These are phyloP conservation scores for Acanthopleura granulata DNA, from an alignment of 2,888 invertebrate genomes.

Conservation along the genomic window DNA sequence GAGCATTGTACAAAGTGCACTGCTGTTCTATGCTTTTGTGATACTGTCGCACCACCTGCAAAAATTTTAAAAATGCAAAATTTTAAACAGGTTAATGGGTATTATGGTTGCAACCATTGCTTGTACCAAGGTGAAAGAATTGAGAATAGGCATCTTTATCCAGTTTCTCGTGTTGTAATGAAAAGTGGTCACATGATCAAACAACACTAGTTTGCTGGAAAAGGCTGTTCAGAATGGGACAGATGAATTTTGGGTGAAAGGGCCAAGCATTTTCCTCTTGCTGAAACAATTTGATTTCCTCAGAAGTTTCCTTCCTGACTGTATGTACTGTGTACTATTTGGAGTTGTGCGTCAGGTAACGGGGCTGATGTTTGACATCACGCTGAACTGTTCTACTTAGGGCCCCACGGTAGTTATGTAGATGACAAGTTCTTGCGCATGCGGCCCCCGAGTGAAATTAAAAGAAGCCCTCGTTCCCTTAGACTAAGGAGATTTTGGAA, in stretches of 20 bases:
- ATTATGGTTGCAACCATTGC: slow-evolving; percentile 3
- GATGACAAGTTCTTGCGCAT: background rate
- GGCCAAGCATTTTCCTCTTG: slow-evolving; percentile 6
- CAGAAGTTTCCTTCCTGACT: background rate
- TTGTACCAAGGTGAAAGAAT: background rate
- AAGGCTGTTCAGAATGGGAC: background rate
- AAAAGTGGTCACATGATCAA: background rate
- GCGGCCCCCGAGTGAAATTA: slow-evolving; percentile 16
- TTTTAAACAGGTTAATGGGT: slow-evolving; percentile 15
- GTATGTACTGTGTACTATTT: slow-evolving; percentile 6
- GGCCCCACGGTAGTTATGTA: background rate
- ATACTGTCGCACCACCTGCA: background rate
- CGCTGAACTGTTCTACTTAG: background rate
- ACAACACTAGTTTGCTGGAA: background rate
- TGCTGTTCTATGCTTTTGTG: slow-evolving; percentile 4
- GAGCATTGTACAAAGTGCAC: slow-evolving; percentile 9
- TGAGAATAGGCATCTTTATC: slow-evolving; percentile 7
- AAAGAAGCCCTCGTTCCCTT: background rate
- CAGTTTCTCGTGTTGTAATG: background rate
- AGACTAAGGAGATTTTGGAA: background rate
- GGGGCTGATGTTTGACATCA: background rate
- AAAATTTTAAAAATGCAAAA: no score
- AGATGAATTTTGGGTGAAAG: slow-evolving; percentile 6
- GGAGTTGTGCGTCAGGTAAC: slow-evolving; percentile 4
- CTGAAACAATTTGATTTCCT: background rate